phyloP scores from a whole-genome alignment of 2,113 vertebrate genomes.

The Prochilodus magdalenae region DNA sequence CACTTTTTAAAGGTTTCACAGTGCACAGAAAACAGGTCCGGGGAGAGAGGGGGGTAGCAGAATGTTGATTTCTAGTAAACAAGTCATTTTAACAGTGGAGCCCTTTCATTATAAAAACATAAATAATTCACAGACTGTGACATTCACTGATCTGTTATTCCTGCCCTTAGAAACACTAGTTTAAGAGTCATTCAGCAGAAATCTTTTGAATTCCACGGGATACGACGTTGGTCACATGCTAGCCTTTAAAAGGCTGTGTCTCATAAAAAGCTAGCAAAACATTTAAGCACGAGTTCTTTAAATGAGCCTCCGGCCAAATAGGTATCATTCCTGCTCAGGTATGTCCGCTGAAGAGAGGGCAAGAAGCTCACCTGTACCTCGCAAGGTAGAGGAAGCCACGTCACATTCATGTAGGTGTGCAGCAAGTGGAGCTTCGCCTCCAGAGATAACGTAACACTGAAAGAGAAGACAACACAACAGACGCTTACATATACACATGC shows the following conservation, averaged over 20 bases:
- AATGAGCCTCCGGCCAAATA: background rate
- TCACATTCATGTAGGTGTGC: constrained; percentile 95
- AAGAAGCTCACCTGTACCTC: constrained; percentile 79
- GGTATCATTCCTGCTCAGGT: background rate
- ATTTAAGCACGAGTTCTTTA: background rate
- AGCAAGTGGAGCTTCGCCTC: constrained; percentile 94
- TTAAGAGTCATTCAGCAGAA: background rate
- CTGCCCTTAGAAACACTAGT: background rate
- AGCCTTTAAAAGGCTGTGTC: background rate
- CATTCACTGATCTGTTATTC: background rate
- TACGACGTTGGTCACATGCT: background rate
- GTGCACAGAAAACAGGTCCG: background rate
- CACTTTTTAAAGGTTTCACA: background rate
- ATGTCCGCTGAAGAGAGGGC: background rate
- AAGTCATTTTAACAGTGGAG: background rate
- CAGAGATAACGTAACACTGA: constrained; percentile 89
- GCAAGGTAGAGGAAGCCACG: constrained; percentile 90
- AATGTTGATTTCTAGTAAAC: background rate
- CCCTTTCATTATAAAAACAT: background rate
- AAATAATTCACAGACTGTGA: background rate
- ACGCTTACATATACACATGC: background rate
- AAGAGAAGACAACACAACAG: background rate
- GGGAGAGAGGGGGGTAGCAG: background rate
- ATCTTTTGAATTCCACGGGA: background rate
- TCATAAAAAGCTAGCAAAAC: too few species aligned